A percentile compares a stretch with the other conserved stretches of the same genome.
These are phyloP conservation scores for Habroteleia sp. DNA, from an alignment of 2,888 invertebrate genomes.

Conservation along the genomic window DNA sequence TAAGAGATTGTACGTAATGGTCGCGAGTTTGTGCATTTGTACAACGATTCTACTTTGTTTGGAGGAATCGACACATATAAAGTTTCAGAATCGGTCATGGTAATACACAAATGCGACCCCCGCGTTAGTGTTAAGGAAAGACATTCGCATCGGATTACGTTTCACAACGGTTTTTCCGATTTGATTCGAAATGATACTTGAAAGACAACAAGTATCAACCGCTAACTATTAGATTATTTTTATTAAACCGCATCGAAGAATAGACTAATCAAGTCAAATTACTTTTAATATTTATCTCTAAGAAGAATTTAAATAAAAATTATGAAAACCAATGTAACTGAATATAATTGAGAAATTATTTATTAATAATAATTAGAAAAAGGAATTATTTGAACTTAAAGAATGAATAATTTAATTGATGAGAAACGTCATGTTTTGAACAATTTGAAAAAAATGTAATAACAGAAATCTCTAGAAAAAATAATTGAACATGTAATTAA, in stretches of 20 bases:
- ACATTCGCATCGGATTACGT: constrained; percentile 56
- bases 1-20: constrained; percentile 72
- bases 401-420: too few species aligned
- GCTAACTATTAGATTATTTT: constrained; percentile 45
- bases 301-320: too few species aligned
- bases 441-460: too few species aligned
- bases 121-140: constrained; percentile 53
- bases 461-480: too few species aligned
- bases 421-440: too few species aligned
- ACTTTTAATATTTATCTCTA: too few species aligned
- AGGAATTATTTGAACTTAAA: too few species aligned
- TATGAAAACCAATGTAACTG: too few species aligned
- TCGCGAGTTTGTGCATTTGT: constrained; percentile 71
- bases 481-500: too few species aligned
- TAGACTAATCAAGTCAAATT: constrained; percentile 9
- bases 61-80: constrained; percentile 57
- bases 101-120: constrained; percentile 60
- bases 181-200: constrained; percentile 58
- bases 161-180: constrained; percentile 61
- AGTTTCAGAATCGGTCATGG: constrained; percentile 62
- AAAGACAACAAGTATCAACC: constrained; percentile 45
- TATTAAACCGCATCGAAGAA: constrained; percentile 19
- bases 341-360: too few species aligned
- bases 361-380: too few species aligned
- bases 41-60: constrained; percentile 61